These are phyloP conservation scores for Eonycteris spelaea DNA, from an alignment of 2,113 vertebrate genomes.

Conservation along the genomic window DNA sequence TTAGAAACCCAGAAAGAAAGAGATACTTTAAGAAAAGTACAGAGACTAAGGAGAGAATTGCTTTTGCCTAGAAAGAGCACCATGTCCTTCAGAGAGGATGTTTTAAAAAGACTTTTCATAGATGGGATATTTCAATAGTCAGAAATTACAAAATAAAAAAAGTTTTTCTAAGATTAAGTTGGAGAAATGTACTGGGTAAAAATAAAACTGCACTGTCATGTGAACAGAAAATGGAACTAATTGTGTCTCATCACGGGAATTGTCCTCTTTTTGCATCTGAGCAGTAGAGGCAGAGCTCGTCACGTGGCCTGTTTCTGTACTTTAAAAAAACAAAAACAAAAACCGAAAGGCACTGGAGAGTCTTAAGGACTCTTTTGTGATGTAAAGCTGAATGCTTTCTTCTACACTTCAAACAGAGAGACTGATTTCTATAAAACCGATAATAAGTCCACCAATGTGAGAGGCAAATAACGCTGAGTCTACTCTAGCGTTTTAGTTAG, in stretches of 20 bases:
- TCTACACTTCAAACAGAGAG: not conserved
- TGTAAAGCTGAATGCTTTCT: not conserved
- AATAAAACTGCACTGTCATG: constrained; percentile 33
- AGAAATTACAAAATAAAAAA: not conserved
- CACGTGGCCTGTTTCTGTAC: not conserved
- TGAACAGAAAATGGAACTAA: not conserved
- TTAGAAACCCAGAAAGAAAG: not conserved
- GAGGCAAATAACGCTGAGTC: not conserved
- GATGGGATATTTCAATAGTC: not conserved
- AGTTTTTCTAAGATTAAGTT: not conserved
- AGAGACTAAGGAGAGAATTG: not conserved
- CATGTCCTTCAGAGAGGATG: not conserved
- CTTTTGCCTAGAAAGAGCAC: not conserved
- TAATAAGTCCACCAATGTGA: not conserved
- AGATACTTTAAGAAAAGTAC: not conserved
- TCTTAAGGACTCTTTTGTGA: not conserved
- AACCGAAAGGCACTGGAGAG: not conserved
- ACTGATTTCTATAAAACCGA: not conserved
- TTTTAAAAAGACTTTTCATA: not conserved
- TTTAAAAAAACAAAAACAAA: not conserved
- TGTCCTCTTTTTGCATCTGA: not conserved
- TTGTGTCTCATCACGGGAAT: not conserved
- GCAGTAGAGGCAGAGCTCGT: not conserved
- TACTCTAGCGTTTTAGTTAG: not conserved
- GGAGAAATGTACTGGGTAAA: constrained; percentile 23